Evolutionary conservation across 1,140 invertebrate species (phyloP).

Genomic region (Drosophila pandora): DNA sequence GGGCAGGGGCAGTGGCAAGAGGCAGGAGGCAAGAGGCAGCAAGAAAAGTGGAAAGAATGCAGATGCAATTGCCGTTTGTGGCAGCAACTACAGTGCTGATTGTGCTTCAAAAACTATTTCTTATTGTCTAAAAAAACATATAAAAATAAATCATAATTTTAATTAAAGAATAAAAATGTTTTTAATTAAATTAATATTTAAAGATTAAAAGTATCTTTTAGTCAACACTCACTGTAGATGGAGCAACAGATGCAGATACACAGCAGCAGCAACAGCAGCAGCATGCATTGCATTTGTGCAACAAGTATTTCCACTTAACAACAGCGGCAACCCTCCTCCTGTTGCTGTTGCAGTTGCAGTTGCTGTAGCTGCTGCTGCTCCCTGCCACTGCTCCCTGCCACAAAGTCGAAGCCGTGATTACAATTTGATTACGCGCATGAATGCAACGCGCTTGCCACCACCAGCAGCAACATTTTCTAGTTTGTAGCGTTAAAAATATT

Average conservation of each 20-base stretch:
- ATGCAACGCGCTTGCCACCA: slow-evolving; percentile 69
- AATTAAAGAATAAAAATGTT: too few species aligned
- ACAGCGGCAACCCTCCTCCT: too few species aligned
- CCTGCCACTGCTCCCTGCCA: slow-evolving; percentile 45
- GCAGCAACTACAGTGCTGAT: slow-evolving; percentile 47
- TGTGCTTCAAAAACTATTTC: too few species aligned
- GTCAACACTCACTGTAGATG: slow-evolving; percentile 48
- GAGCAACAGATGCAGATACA: slow-evolving; percentile 58
- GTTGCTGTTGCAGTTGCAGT: slow-evolving; percentile 5
- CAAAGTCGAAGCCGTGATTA: slow-evolving; percentile 77
- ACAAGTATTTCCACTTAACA: slow-evolving; percentile 83
- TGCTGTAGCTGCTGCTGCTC: slow-evolving; percentile 39
- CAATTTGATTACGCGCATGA: slow-evolving; percentile 82
- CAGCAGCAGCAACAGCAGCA: slow-evolving; percentile 44
- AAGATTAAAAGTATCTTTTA: background rate
- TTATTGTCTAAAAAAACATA: too few species aligned
- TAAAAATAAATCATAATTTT: background rate
- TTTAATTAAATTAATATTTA: background rate
- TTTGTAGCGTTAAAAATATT: slow-evolving; percentile 80
- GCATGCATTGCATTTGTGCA: slow-evolving; percentile 81
- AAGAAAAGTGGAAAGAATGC: slow-evolving; percentile 60
- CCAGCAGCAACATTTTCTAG: slow-evolving; percentile 66
- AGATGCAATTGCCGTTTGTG: slow-evolving; percentile 59
- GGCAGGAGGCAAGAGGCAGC: slow-evolving; percentile 23
- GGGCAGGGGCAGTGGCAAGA: slow-evolving; percentile 13